phyloP scores from a whole-genome alignment of 2,113 vertebrate species.

The Amazona guildingii region DNA sequence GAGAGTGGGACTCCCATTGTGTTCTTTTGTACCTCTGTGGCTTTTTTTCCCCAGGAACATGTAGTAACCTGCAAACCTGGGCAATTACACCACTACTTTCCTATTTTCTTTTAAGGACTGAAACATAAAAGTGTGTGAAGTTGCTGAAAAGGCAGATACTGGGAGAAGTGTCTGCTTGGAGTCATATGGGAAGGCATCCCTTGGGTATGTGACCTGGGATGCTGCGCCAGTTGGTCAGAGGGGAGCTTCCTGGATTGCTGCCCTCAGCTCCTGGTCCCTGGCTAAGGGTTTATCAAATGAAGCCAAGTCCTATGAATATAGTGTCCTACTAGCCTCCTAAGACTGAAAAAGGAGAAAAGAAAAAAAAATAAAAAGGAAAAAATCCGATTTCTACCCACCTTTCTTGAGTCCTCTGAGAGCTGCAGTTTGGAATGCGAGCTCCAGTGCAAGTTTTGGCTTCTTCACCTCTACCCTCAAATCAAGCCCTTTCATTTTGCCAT shows the following conservation, averaged over 20 bases:
- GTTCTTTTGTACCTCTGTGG: background rate
- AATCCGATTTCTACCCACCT: background rate
- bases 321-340: background rate
- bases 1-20: background rate
- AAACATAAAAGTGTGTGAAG: background rate
- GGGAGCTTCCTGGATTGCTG: background rate
- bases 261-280: background rate
- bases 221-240: background rate
- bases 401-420: background rate
- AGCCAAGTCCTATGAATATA: background rate
- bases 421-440: background rate
- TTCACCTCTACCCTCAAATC: background rate
- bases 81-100: background rate
- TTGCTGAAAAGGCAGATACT: background rate
- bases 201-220: background rate
- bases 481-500: slow-evolving; percentile 19
- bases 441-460: slow-evolving; percentile 11
- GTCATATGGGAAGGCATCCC: rapidly evolving
- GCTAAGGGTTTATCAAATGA: background rate
- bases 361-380: background rate
- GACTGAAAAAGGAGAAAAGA: background rate
- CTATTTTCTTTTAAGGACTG: background rate
- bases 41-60: background rate
- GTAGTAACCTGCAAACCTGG: background rate
- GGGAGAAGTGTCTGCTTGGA: background rate